A percentile compares a stretch with the other conserved stretches of the same genome.
phyloP scores from a whole-genome alignment of 2,113 vertebrate genomes.

The Prunella fulvescens region DNA sequence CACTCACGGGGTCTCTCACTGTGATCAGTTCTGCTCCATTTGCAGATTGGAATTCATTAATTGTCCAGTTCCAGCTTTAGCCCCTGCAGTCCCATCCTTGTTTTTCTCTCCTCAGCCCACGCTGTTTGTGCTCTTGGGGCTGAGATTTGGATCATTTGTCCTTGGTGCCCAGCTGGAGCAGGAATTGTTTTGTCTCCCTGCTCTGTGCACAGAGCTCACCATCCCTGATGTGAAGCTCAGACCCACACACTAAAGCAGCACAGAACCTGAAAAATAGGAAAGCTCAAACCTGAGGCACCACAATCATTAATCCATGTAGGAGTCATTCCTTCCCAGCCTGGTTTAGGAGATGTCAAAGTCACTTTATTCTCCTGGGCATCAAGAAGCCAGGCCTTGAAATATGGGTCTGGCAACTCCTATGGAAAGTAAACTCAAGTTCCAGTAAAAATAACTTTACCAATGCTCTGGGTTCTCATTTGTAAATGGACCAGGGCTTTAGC shows the following conservation, averaged over 20 bases:
- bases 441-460: neutral
- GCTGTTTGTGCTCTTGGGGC: neutral
- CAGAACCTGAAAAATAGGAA: neutral
- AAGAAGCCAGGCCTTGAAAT: neutral
- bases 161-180: neutral
- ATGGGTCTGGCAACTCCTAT: neutral
- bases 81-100: neutral
- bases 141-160: neutral
- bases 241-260: neutral
- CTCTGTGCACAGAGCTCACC: neutral
- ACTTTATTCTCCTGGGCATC: neutral
- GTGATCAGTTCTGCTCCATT: neutral
- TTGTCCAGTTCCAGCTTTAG: neutral
- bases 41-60: neutral
- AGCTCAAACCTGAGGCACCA: accelerated
- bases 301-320: neutral
- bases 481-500: neutral
- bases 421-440: neutral
- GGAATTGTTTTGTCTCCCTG: neutral
- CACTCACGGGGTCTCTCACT: neutral
- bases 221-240: neutral
- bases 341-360: neutral
- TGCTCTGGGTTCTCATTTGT: neutral
- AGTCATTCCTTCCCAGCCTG: neutral
- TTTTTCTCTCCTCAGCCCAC: neutral